Conservation (phyloP, 2,113 vertebrate species). For the Pseudopipra pipra region DNA sequence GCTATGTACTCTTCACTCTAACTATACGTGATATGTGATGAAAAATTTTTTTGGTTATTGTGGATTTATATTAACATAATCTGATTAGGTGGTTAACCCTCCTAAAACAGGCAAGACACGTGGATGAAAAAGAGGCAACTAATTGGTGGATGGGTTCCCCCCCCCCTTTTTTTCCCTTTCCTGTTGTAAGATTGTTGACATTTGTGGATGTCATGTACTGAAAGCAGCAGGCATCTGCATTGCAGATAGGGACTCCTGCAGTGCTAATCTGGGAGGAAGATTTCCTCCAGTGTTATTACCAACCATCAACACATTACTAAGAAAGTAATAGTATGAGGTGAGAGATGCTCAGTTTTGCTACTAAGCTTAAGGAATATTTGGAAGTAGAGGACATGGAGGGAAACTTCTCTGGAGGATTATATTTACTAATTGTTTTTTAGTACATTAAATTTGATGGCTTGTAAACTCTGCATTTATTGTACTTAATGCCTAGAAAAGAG, state of each 20-base stretch:
- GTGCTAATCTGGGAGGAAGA: slow-evolving; percentile 47
- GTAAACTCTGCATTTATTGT: slow-evolving; percentile 43
- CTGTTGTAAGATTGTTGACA: neutral
- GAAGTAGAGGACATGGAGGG: neutral
- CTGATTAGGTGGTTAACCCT: neutral
- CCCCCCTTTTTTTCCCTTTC: accelerated
- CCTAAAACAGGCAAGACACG: neutral
- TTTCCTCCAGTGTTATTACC: slow-evolving; percentile 47
- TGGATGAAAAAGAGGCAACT: neutral
- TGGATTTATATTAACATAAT: neutral
- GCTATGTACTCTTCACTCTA: neutral
- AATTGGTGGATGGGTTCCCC: neutral
- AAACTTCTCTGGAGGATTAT: neutral
- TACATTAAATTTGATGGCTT: slow-evolving; percentile 30
- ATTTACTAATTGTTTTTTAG: slow-evolving; percentile 34
- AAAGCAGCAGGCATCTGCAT: slow-evolving; percentile 57
- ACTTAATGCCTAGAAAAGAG: slow-evolving; percentile 24
- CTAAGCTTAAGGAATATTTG: neutral
- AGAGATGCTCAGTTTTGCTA: neutral
- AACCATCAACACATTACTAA: slow-evolving; percentile 24
- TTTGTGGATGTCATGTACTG: neutral
- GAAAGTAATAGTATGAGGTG: slow-evolving; percentile 11
- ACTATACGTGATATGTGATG: neutral
- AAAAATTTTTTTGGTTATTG: neutral
- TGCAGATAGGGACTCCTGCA: slow-evolving; percentile 56